Base-by-base conservation (phyloP, 2,113 vertebrate species). In the Ciconia stormi region DNA sequence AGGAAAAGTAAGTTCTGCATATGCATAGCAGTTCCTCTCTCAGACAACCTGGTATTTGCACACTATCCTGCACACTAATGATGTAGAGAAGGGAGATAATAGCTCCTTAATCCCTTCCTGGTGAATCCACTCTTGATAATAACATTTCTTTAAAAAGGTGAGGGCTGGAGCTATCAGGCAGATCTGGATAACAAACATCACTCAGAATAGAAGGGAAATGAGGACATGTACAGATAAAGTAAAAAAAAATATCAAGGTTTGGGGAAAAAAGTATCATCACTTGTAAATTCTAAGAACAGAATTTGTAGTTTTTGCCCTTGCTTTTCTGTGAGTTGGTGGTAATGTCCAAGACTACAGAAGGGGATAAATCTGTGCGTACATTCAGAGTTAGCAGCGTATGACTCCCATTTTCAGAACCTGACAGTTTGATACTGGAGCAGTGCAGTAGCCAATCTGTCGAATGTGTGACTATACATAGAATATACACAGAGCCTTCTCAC, bases 381-480 rank as follows among this genome's bases (percentile, higher is more conserved):
- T 30, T n/a, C 42, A 53, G 55, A n/a, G 40, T 40, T 9, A 32
- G 40, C 42, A 69, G 21, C 4, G 2, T 47, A 44, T 1, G 9
- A 62, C 10, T 78, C 52, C 44, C 70, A 14, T n/a, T 82, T 74
- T 63, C 84, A 63, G 52, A 77, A 67, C 44, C 0, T 16, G 34
- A 16, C 0, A 1, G 59, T 38, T 88, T 0, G 0, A 62, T 26
- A 47, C 32, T 12, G 32, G 50, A 26, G 69, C 65, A 62, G 69
- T 7, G 58, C 84, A 66, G 47, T 7, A 78, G 78, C 47, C 38
- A 0, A 44, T 82, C 14, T 59, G 38, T 47, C 55, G 32, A 44
- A 67, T 46, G 73, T 46, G 73, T 38, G 61, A 50, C 85, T 90
- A 55, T 62, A 82, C 65, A 91, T 0, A 90, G 88, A 74, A 87